Base-by-base conservation (phyloP, 2,797 vertebrate genomes). In the Graptemys geographica region DNA sequence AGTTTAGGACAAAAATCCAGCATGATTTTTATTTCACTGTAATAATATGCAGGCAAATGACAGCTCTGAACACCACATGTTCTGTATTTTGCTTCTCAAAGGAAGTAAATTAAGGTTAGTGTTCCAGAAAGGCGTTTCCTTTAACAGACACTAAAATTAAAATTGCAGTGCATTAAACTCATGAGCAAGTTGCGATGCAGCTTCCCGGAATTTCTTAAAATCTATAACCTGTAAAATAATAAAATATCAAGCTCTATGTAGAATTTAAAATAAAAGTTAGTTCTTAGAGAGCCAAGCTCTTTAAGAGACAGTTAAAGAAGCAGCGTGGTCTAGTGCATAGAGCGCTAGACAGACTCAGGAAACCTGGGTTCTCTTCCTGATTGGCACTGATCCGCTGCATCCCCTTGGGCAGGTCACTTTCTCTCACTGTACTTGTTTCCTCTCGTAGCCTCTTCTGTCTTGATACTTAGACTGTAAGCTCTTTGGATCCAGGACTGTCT, bases 41-140 rank as follows among this genome's bases (percentile, higher is more conserved):
- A 59, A 90, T 52, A n/a, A 62, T 53, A 16, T 27, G 76, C 2
- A 21, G 18, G 53, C 33, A 5, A 74, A 78, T 89, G 33, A 37
- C 79, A 83, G 74, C 44, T 31, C 25, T 49, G 41, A 55, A 81
- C 37, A 81, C 52, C 65, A 9, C 2, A 78, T 5, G 5, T 31
- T n/a, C 15, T 11, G 25, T 83, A 72, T n/a, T 25, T 83, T 51
- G 52, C 65, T 88, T 90, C 84, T 79, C n/a, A 92, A 88, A 95
- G 91, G 87, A 94, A 96, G 96, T 78, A 49, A 53, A 74, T 87
- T 93, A 89, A 78, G 87, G 81, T 91, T 91, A 93, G 85, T 51
- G 79, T 90, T 62, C 90, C 83, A 88, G 78, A 96, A 97, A 97
- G 90, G 83, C 88, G 96, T 93, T 97, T 97, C 96, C 96, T 95